A percentile compares a stretch with the other conserved stretches of the same genome.
Conservation (phyloP, 1,140 invertebrate genomes). For the Kradibia gibbosae region DNA sequence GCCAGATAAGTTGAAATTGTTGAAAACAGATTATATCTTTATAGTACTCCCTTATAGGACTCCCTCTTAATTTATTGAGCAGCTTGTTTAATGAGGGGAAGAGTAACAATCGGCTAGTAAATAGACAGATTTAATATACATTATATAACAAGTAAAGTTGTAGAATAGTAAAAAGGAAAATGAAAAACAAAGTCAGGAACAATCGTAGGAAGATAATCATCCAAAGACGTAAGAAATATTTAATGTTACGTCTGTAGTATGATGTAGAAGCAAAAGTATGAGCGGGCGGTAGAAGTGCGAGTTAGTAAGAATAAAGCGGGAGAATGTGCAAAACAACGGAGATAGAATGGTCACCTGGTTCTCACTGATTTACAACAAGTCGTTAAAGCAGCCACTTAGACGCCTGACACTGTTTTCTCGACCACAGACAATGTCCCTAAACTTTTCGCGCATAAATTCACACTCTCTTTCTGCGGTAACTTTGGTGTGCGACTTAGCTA, state of each 20-base stretch:
- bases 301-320: not conserved
- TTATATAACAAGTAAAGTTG: too few species aligned
- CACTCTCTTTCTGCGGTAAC: not conserved
- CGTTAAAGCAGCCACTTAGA: conserved; percentile 34
- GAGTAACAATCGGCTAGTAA: too few species aligned
- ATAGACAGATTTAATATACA: too few species aligned
- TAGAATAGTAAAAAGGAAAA: not conserved
- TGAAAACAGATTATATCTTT: too few species aligned
- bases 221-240: conserved; percentile 1
- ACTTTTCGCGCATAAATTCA: conserved; percentile 31
- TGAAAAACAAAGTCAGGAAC: not conserved
- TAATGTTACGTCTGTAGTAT: not conserved
- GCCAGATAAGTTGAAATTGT: too few species aligned
- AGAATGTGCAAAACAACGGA: not conserved
- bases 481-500: not conserved
- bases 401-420: conserved; percentile 12
- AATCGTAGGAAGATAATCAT: not conserved
- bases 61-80: too few species aligned
- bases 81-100: too few species aligned
- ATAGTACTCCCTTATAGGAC: too few species aligned
- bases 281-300: too few species aligned
- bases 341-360: conserved; percentile 18
- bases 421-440: conserved; percentile 12
- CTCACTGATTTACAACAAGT: conserved; percentile 43
- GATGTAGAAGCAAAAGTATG: not conserved